Conservation (phyloP, 2,888 invertebrate species). For the Hermodice carunculata region DNA sequence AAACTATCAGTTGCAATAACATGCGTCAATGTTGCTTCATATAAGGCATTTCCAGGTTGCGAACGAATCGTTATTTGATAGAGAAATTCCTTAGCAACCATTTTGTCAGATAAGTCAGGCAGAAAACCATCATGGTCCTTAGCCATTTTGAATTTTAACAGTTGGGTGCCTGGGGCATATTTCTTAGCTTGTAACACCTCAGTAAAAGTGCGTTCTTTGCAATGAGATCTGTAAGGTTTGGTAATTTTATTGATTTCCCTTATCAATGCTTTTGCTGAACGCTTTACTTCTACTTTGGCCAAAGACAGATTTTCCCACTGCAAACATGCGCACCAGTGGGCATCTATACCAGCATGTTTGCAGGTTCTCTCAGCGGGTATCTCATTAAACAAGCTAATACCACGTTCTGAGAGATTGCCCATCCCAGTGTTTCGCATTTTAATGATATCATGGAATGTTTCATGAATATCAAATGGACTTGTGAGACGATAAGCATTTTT, state of each 20-base stretch:
- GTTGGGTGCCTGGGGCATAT: conserved; percentile 53
- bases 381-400: conserved; percentile 57
- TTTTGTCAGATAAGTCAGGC: conserved; percentile 80
- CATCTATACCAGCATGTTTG: conserved; percentile 88
- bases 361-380: conserved; percentile 82
- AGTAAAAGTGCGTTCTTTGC: too few species aligned
- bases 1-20: too few species aligned
- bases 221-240: conserved; percentile 4
- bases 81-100: conserved; percentile 75
- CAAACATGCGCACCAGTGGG: conserved; percentile 96
- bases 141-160: conserved; percentile 80
- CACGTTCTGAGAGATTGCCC: conserved; percentile 43
- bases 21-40: conserved; percentile 83
- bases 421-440: conserved; percentile 66
- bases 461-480: conserved; percentile 90
- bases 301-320: conserved; percentile 7
- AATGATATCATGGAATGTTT: conserved; percentile 80
- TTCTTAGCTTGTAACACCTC: too few species aligned
- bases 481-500: conserved; percentile 79
- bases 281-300: conserved; percentile 7
- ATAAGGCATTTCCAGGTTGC: conserved; percentile 82
- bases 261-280: conserved; percentile 24
- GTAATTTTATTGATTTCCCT: conserved; percentile 32
- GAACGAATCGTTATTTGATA: conserved; percentile 86
- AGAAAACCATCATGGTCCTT: conserved; percentile 88